A percentile compares a stretch with the other conserved stretches of the same genome.
Evolutionary conservation across 2,888 invertebrate species (phyloP).

Genomic region (Dolichopus griseipennis): DNA sequence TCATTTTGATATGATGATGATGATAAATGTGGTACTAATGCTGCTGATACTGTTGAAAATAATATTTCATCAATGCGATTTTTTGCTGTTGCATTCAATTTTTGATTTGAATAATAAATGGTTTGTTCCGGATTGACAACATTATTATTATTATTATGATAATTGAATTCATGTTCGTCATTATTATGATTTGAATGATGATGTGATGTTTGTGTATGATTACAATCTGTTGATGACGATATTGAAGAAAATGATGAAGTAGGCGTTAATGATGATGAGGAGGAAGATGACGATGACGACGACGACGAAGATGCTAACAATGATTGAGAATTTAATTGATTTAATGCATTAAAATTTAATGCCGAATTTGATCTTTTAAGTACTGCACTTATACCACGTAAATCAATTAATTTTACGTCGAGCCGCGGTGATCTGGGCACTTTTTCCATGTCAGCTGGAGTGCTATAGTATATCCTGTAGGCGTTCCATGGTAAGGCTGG

Average conservation of each 20-base stretch:
- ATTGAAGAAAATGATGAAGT: constrained; percentile 27
- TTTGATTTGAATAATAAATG: constrained; percentile 13
- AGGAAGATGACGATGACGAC: constrained; percentile 24
- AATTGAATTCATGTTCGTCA: constrained; percentile 33
- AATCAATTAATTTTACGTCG: constrained; percentile 35
- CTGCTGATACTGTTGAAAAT: constrained; percentile 9
- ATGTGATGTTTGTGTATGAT: constrained; percentile 8
- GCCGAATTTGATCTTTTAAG: background rate
- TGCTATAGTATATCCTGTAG: constrained; percentile 39
- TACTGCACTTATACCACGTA: constrained; percentile 22
- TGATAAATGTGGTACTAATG: constrained; percentile 15
- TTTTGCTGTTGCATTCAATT: constrained; percentile 2
- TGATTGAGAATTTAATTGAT: background rate
- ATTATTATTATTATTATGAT: constrained; percentile 23
- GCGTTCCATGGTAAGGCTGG: constrained; percentile 42
- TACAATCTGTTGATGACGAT: constrained; percentile 19
- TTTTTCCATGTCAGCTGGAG: constrained; percentile 37
- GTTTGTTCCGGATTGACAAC: constrained; percentile 24
- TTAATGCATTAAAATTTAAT: background rate
- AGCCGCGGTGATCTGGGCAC: constrained; percentile 41
- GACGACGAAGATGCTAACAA: background rate
- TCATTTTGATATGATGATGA: constrained; percentile 17
- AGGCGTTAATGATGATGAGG: constrained; percentile 25
- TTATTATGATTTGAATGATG: constrained; percentile 26
- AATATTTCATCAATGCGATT: background rate